Conservation (phyloP, 2,888 invertebrate genomes). For the Phyllotreta striolata region DNA sequence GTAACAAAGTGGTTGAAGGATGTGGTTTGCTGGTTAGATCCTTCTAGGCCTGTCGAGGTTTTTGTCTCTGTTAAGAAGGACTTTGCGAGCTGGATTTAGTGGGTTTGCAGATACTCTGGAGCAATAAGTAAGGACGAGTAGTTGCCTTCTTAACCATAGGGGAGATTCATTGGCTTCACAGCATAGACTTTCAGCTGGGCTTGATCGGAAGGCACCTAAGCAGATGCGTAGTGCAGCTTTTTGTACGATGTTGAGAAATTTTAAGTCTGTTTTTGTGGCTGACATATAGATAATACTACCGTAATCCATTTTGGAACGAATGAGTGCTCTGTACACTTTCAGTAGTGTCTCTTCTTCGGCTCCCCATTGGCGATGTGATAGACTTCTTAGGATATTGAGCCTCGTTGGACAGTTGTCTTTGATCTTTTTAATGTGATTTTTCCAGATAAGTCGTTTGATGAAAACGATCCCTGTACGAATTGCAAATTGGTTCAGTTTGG, state of each 20-base stretch:
- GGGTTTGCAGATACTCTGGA: slow-evolving; percentile 9
- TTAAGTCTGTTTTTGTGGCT: slow-evolving; percentile 1
- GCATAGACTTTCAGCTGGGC: slow-evolving; percentile 10
- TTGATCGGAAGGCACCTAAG: slow-evolving; percentile 19
- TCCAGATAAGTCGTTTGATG: slow-evolving; percentile 5
- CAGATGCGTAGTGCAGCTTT: slow-evolving; percentile 16
- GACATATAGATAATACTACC: slow-evolving; percentile 8
- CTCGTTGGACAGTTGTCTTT: slow-evolving; percentile 3
- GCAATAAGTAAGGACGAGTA: slow-evolving; percentile 7
- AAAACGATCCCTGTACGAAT: slow-evolving; percentile 4
- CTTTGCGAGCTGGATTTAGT: background rate
- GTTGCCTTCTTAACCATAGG: slow-evolving; percentile 11
- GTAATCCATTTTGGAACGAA: slow-evolving; percentile 10
- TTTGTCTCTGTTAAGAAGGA: background rate
- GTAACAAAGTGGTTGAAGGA: background rate
- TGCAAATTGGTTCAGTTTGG: slow-evolving; percentile 2
- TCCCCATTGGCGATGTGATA: slow-evolving; percentile 14
- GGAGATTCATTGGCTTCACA: slow-evolving; percentile 13
- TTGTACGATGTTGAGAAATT: background rate
- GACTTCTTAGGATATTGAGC: slow-evolving; percentile 11
- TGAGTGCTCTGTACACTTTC: slow-evolving; percentile 20
- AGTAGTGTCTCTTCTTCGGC: slow-evolving; percentile 13
- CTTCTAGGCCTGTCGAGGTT: background rate
- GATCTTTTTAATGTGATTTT: slow-evolving; percentile 6
- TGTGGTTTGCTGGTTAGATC: background rate